These are phyloP conservation scores for Hirundichthys speculiger DNA, from an alignment of 2,113 vertebrate species.

Conservation along the genomic window DNA sequence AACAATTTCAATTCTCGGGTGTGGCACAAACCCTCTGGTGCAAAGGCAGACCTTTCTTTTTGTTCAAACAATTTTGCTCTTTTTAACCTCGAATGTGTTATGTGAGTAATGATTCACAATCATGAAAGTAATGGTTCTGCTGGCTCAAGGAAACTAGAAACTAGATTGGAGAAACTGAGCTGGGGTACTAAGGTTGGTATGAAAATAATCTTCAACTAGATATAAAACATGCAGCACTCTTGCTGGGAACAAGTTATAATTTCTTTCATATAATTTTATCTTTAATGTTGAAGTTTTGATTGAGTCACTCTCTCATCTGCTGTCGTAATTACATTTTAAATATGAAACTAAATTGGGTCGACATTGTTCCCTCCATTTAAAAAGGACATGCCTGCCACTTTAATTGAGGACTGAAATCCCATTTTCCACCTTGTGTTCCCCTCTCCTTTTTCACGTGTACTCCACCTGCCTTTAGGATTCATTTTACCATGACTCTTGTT, in stretches of 20 bases:
- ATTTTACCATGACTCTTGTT: constrained; percentile 45
- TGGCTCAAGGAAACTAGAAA: constrained; percentile 23
- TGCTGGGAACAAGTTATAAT: constrained; percentile 31
- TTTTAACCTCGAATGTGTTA: neutral
- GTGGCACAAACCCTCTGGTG: constrained; percentile 1
- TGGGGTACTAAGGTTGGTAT: neutral
- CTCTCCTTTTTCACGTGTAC: constrained; percentile 15
- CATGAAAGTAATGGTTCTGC: neutral
- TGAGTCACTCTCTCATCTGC: constrained; percentile 53
- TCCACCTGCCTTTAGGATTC: constrained; percentile 40
- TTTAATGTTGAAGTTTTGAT: constrained; percentile 63
- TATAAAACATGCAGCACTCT: constrained; percentile 4
- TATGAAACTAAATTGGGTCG: constrained; percentile 58
- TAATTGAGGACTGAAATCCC: constrained; percentile 51
- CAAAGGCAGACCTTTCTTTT: neutral
- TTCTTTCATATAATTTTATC: constrained; percentile 44
- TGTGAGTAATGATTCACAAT: neutral
- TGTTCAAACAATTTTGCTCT: neutral
- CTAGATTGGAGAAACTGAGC: constrained; percentile 3
- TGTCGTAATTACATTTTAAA: constrained; percentile 62
- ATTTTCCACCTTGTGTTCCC: constrained; percentile 26
- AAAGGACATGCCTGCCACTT: constrained; percentile 19
- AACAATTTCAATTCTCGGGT: constrained; percentile 18
- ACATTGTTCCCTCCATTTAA: constrained; percentile 54
- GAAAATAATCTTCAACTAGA: constrained; percentile 22